phyloP scores from a whole-genome alignment of 2,797 vertebrate genomes.

The Stomatorhinus walkeri region DNA sequence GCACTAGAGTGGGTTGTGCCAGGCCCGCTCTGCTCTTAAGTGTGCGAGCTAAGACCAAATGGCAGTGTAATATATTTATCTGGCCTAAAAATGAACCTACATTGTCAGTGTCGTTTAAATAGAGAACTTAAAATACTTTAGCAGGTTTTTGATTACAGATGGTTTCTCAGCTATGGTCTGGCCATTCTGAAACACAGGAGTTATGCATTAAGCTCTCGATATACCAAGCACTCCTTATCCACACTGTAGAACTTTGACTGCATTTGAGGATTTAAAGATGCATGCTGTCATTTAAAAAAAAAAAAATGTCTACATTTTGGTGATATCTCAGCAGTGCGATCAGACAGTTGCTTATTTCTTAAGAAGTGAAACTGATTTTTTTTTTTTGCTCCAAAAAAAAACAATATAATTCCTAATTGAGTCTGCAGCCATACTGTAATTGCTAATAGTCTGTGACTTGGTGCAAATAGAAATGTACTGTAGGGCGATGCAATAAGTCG shows the following conservation, averaged over 20 bases:
- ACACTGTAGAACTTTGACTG: background rate
- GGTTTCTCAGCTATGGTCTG: constrained; percentile 22
- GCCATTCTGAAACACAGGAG: constrained; percentile 21
- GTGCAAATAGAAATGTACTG: constrained; percentile 22
- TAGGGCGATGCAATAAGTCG: constrained; percentile 30
- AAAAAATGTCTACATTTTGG: background rate
- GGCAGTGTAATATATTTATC: constrained; percentile 25
- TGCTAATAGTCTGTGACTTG: constrained; percentile 21
- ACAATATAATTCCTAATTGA: constrained; percentile 20
- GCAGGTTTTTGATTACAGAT: constrained; percentile 34
- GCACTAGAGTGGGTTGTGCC: constrained; percentile 1
- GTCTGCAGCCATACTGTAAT: constrained; percentile 12
- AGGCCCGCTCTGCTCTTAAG: constrained; percentile 17
- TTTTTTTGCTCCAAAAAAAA: constrained; percentile 18
- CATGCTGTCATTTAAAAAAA: background rate
- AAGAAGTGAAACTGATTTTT: background rate
- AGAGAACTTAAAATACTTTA: constrained; percentile 36
- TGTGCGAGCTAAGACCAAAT: constrained; percentile 25
- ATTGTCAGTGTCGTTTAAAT: constrained; percentile 28
- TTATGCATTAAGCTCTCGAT: constrained; percentile 22
- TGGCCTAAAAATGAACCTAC: constrained; percentile 30
- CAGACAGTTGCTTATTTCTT: background rate
- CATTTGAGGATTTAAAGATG: background rate
- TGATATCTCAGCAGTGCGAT: background rate
- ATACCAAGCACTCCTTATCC: constrained; percentile 25